Base-by-base conservation (phyloP, 2,888 invertebrate species). In the Chaetogeoica ovagalla region DNA sequence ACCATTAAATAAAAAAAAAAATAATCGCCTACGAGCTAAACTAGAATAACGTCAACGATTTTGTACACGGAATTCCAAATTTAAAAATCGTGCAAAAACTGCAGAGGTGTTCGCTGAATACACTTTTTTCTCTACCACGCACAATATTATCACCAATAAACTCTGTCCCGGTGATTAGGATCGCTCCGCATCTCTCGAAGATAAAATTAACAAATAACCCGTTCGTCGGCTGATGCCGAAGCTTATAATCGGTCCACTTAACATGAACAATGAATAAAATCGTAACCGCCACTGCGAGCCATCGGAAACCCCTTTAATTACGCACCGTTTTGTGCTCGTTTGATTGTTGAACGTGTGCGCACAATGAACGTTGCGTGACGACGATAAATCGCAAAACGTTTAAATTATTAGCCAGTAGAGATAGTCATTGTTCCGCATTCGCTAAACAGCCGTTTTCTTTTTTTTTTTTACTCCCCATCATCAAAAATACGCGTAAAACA, bases 221-320 rank as follows among this genome's bases (percentile, higher is more conserved):
- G 43, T 66, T 30, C 23, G 30, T 59, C 43, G 55, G 30, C 37
- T 55, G 57, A 7, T 43, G 15, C 62, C 52, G 60, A 30, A 69
- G 62, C 63, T 79, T 79, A 30, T 30, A 79, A 79, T 79, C 77
- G 77, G 39, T 23, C 70, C 77, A 70, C 77, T 79, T 79, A 79
- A 70, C 77, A 30, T 70, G 70, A 55, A 79, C 77, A 79, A 79
- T 79, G 70, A 79, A 69, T 62, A 62, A 66, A 70, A 70, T 39
- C 39, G 8, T 55, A 19, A 23, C 48, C 48, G 48, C 13, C 37
- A n/a, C 65, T 8, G 55, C 4, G 1, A 30, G 30, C 57, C 55
- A 39, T 62, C 68, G 60, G 55, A 70, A 79, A 79, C 70, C 77
- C 70, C 70, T 70, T 63, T 79, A 79, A 79, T 79, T 79, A 70